Base-by-base conservation (phyloP, 2,113 vertebrate species). In the Oreochromis aureus region DNA sequence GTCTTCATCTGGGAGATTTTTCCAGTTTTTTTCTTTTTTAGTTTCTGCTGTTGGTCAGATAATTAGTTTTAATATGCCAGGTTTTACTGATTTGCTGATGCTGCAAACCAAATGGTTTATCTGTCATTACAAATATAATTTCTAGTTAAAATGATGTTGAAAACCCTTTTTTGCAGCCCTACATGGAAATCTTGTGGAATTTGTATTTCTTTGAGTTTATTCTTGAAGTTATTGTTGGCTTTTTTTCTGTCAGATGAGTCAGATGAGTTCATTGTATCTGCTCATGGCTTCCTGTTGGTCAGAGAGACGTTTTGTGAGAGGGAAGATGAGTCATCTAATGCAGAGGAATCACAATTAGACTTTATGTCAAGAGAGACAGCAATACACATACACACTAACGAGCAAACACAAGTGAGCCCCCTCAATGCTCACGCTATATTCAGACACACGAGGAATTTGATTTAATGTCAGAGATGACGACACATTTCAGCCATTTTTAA, bases 251-350 rank as follows among this genome's bases (percentile, higher is more conserved):
- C 27, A 46, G 58, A 7, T 59, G 88, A 92, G 84, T 90, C 91
- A 87, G 58, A 85, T 83, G 63, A 81, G 82, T 83, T 90, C 46
- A 81, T 81, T 58, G 54, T 18, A 27, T 89, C 48, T 69, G 46
- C 83, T 89, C 66, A 2, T 79, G 39, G 59, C 81, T 86, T 61
- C 61, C 11, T 54, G 46, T 87, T 91, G 85, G 87, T 90, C 84
- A 87, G 32, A 39, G 41, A 91, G 87, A 58, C 6, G 54, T 80
- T 86, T 81, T 91, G 56, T 78, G 66, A 85, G 87, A 81, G 89
- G 66, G 30, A 86, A 85, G 81, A 92, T 93, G 94, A 95, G 86
- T 95, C 93, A 95, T 91, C 82, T 86, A 88, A 92, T 92, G 89
- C 91, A 89, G 83, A 89, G 82, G 82, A 92, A 91, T 89, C 63